These are phyloP conservation scores for Micoletzkya japonica DNA, from an alignment of 2,888 invertebrate species.

Conservation along the genomic window DNA sequence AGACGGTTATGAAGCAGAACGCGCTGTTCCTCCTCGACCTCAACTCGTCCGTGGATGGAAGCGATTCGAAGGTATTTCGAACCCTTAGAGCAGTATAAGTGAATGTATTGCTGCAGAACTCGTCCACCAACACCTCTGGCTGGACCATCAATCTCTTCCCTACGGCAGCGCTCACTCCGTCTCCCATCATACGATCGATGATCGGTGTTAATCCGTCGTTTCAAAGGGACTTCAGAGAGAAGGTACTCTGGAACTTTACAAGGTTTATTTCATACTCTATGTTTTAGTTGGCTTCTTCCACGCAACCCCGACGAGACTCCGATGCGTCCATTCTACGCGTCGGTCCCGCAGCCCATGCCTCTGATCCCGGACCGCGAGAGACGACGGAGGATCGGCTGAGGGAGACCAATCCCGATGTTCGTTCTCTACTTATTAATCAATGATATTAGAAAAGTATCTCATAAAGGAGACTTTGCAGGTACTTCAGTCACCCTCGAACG, in stretches of 20 bases:
- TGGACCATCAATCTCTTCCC: constrained; percentile 66
- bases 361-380: constrained; percentile 53
- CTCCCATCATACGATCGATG: constrained; percentile 4
- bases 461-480: no score
- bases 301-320: constrained; percentile 12
- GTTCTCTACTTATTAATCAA: no score
- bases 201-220: not conserved
- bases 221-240: not conserved
- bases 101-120: constrained; percentile 31
- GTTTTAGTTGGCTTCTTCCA: not conserved
- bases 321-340: constrained; percentile 9
- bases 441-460: no score
- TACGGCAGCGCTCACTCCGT: constrained; percentile 31
- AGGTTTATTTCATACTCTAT: not conserved
- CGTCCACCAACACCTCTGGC: constrained; percentile 67
- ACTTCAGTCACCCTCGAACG: constrained; percentile 50
- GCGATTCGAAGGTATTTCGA: constrained; percentile 41
- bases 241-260: not conserved
- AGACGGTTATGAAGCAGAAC: constrained; percentile 79
- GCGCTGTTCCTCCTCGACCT: constrained; percentile 89
- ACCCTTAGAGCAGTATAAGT: no score
- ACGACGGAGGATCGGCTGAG: not conserved
- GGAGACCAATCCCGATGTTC: not conserved
- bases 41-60: constrained; percentile 47
- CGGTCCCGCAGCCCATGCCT: constrained; percentile 63